These are phyloP conservation scores for Salvelinus alpinus DNA, from an alignment of 2,113 vertebrate genomes.

Conservation along the genomic window DNA sequence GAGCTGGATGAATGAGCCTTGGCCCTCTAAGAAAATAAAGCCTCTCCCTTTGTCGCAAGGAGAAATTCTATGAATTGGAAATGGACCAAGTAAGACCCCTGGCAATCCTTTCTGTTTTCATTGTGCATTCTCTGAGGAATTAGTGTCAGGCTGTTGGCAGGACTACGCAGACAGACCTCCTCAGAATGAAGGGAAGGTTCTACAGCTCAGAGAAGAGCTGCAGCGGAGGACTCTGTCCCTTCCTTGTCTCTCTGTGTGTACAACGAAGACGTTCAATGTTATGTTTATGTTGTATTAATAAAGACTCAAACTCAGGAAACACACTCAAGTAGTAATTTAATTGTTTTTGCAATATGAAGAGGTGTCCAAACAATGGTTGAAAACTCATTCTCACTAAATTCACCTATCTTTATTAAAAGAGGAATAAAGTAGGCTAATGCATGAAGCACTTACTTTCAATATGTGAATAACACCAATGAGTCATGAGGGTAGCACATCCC, in stretches of 20 bases:
- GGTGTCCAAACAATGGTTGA: slow-evolving; percentile 33
- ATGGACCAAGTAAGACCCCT: slow-evolving; percentile 19
- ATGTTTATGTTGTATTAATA: slow-evolving; percentile 8
- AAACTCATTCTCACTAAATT: background rate
- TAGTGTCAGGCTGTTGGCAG: slow-evolving; percentile 10
- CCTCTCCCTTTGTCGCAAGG: background rate
- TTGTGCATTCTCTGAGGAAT: background rate
- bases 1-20: background rate
- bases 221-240: slow-evolving; percentile 1
- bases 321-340: slow-evolving; percentile 47
- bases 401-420: slow-evolving; percentile 25
- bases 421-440: background rate
- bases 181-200: slow-evolving; percentile 10
- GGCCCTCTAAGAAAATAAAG: background rate
- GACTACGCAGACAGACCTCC: background rate
- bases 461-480: background rate
- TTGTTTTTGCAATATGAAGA: slow-evolving; percentile 41
- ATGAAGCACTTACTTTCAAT: slow-evolving; percentile 4
- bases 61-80: slow-evolving; percentile 6
- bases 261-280: background rate
- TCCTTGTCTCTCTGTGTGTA: background rate
- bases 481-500: background rate
- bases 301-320: slow-evolving; percentile 40
- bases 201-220: background rate
- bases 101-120: background rate